These are phyloP conservation scores for Malacosoma neustria DNA, from an alignment of 2,888 invertebrate genomes.

Conservation along the genomic window DNA sequence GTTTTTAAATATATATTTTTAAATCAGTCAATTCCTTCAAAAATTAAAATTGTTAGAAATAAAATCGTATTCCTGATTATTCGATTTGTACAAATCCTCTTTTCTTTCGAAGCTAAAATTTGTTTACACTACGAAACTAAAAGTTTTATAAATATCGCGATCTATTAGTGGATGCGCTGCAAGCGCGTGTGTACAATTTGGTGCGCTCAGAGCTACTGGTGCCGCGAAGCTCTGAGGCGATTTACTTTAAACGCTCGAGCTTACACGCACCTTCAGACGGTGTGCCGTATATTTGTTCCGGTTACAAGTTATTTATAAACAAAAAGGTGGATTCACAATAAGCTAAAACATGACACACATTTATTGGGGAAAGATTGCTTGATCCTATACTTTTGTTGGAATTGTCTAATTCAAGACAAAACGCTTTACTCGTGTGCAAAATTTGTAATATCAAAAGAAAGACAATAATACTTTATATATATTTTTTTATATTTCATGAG, in stretches of 20 bases:
- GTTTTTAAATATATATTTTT: not conserved
- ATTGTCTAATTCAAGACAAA: conserved; percentile 3
- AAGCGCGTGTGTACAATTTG: conserved; percentile 43
- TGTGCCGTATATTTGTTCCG: conserved; percentile 67
- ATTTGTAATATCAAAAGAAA: not conserved
- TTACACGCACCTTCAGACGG: conserved; percentile 64
- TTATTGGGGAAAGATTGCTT: conserved; percentile 38
- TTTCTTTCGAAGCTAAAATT: not conserved
- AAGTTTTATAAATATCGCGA: conserved; percentile 26
- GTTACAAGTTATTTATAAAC: conserved; percentile 68
- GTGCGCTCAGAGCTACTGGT: conserved; percentile 51
- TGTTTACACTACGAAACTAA: conserved; percentile 8
- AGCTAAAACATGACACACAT: conserved; percentile 63
- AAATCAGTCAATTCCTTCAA: not conserved
- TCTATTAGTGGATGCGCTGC: conserved; percentile 29
- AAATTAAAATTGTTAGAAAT: no score
- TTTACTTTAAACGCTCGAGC: conserved; percentile 35
- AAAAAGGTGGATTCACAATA: conserved; percentile 58
- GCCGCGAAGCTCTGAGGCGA: conserved; percentile 25
- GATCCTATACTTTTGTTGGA: conserved; percentile 3
- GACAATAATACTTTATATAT: no score
- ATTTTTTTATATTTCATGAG: no score
- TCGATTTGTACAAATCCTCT: not conserved
- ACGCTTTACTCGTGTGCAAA: not conserved
- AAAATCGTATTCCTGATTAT: no score